Conservation (phyloP, 2,113 vertebrate species). For the Kryptolebias marmoratus region DNA sequence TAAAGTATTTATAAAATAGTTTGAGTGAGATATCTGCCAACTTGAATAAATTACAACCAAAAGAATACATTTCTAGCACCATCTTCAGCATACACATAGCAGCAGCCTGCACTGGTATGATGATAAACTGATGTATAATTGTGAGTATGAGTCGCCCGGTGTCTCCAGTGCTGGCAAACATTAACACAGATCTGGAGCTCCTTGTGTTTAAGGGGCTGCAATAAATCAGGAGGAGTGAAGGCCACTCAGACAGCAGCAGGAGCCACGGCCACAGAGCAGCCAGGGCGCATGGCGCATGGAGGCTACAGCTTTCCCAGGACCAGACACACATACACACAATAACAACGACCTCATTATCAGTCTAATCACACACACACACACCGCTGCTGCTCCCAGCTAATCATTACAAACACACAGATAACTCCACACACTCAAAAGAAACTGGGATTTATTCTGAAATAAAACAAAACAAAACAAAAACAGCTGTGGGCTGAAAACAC, state of each 20-base stretch:
- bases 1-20: too few relatives aligned
- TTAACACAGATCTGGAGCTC: slow-evolving; percentile 87
- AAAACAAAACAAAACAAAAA: slow-evolving; percentile 24
- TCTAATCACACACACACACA: slow-evolving; percentile 57
- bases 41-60: too few relatives aligned
- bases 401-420: slow-evolving; percentile 76
- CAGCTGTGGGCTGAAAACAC: slow-evolving; percentile 11
- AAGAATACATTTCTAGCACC: background rate
- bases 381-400: slow-evolving; percentile 66
- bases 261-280: slow-evolving; percentile 49
- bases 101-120: slow-evolving; percentile 8
- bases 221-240: slow-evolving; percentile 89
- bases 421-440: slow-evolving; percentile 59
- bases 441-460: background rate
- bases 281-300: background rate
- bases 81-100: slow-evolving; percentile 29
- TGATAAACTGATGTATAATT: slow-evolving; percentile 47
- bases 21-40: too few relatives aligned
- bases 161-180: slow-evolving; percentile 84
- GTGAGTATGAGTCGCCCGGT: slow-evolving; percentile 39
- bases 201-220: slow-evolving; percentile 65
- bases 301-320: slow-evolving; percentile 79
- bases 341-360: slow-evolving; percentile 72
- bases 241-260: slow-evolving; percentile 84
- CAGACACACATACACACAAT: background rate